Base-by-base conservation (phyloP, 2,888 invertebrate genomes). In the Crepidodera aurea region DNA sequence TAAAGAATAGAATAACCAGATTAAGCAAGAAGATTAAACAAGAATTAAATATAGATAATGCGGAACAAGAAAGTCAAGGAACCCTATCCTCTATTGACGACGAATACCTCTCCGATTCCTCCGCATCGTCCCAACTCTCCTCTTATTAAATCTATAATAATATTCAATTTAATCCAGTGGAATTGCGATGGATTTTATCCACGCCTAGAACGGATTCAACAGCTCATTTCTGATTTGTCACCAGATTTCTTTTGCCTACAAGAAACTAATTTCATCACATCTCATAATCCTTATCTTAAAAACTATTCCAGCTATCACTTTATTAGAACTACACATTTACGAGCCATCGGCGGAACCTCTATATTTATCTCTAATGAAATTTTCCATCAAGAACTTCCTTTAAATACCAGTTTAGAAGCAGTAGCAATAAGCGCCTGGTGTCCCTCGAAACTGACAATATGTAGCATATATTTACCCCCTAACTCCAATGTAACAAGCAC, bases 141-240 rank as follows among this genome's bases (percentile, higher is more conserved):
- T 39, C 40, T 12, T 53, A 39, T 15, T 53, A 40, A 53, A 18
- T 22, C 39, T 8, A 32, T 27, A 13, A n/a, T 32, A n/a, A 13
- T n/a, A 12, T 50, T 29, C 29, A 32, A 27, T 4, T 19, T 50
- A 16, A 58, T 50, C 7, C 16, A 50, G 50, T 58, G 39, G 57
- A 58, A 39, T 19, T 58, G 57, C 19, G 50, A 58, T 22, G 50
- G 57, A n/a, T 40, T 50, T 16, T 50, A 58, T 29, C 10, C 39
- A 13, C 57, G 25, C 40, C n/a, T 25, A 1, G 39, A 58, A 48
- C 48, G 27, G 4, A 1, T 40, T 8, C 40, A 54, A 18, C 32
- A 40, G 27, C 10, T 54, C 2, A 40, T 39, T 18, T 15, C 19
- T 25, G 15, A 32, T 13, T 12, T 54, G 10, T 27, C 15, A 1